Evolutionary conservation across 1,140 invertebrate species (phyloP).

Genomic region (Ceratosolen fusciceps): DNA sequence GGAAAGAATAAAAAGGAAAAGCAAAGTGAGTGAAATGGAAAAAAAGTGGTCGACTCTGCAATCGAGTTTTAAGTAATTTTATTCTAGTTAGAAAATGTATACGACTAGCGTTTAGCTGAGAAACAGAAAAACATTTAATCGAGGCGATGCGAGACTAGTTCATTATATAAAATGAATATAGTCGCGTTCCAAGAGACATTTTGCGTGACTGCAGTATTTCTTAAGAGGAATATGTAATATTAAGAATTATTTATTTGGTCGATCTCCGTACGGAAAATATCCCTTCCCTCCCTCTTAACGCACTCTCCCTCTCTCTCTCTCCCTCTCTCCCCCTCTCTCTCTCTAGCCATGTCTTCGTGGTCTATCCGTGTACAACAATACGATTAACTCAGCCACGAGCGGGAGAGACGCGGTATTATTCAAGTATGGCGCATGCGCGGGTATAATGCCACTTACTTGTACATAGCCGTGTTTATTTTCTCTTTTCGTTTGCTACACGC

Average conservation of each 20-base stretch:
- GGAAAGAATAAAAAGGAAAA: not conserved
- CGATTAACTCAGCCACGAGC: slow-evolving; percentile 49
- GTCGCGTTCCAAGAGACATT: slow-evolving; percentile 23
- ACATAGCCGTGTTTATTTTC: slow-evolving; percentile 47
- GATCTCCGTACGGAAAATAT: slow-evolving; percentile 61
- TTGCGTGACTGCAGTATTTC: slow-evolving; percentile 66
- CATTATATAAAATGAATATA: slow-evolving; percentile 45
- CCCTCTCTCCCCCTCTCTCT: too few relatives aligned
- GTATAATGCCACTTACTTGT: slow-evolving; percentile 31
- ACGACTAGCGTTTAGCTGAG: slow-evolving; percentile 69
- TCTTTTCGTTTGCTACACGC: slow-evolving; percentile 12
- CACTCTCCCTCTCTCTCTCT: too few relatives aligned
- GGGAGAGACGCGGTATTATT: slow-evolving; percentile 31
- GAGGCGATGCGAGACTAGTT: slow-evolving; percentile 52
- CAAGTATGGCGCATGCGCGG: slow-evolving; percentile 10
- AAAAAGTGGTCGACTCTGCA: slow-evolving; percentile 62
- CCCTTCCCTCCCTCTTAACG: slow-evolving; percentile 58
- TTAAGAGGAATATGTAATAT: slow-evolving; percentile 69
- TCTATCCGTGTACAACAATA: slow-evolving; percentile 60
- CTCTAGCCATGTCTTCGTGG: too few relatives aligned
- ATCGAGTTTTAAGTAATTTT: slow-evolving; percentile 64
- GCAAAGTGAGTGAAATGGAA: slow-evolving; percentile 4
- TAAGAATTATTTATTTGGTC: slow-evolving; percentile 72
- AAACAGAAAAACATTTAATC: slow-evolving; percentile 54
- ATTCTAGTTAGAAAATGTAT: slow-evolving; percentile 73